Evolutionary conservation across 2,797 vertebrate genomes (phyloP), one percentile per base, ranked within the genome.

Genomic region (Cygnus olor): DNA sequence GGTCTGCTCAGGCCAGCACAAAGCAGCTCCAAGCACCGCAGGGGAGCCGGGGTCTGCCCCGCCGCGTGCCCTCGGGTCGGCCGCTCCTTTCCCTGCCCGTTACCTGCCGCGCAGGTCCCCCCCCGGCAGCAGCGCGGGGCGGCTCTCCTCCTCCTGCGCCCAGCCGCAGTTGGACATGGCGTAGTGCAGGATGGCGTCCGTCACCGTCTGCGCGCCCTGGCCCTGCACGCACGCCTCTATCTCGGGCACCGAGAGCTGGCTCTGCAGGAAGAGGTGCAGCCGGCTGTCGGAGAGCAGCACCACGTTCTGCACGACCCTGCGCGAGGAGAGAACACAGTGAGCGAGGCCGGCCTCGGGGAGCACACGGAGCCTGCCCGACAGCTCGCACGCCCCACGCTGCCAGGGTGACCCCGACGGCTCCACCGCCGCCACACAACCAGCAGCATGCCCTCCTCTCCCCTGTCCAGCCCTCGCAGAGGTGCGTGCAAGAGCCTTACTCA

Each of bases 221-320:
- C 99, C 99, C 80, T 98, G 98, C 44, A 99, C 99, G 4, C 99
- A 99, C 60, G 99, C 98, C 97, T 98, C 98, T 54, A 99, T 99
- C 98, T 99, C 99, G 0, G 98, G 97, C 6, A 99, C 96, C 0
- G 99, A 98, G 89, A 99, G 99, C 97, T 99, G 99, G 38, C 99
- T 99, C 98, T 99, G 99, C 96, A 99, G 98, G 97, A 99, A 99
- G 83, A 99, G 99, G 98, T 99, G 99, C 68, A 99, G 98, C 93
- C 99, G 99, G 97, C 99, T 99, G 98, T 99, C 99, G 1, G 99
- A 99, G 96, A 99, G 98, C n/a, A 99, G 99, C 10, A 99, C 98
- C 0, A 99, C 99, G 78, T 98, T 99, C 98, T 99, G 98, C 89
- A 99, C 96, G 45, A 99, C 98, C 86, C 99, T 99, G 97, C 4